Base-by-base conservation (phyloP, 2,888 invertebrate genomes). In the Epistrophe grossulariae region DNA sequence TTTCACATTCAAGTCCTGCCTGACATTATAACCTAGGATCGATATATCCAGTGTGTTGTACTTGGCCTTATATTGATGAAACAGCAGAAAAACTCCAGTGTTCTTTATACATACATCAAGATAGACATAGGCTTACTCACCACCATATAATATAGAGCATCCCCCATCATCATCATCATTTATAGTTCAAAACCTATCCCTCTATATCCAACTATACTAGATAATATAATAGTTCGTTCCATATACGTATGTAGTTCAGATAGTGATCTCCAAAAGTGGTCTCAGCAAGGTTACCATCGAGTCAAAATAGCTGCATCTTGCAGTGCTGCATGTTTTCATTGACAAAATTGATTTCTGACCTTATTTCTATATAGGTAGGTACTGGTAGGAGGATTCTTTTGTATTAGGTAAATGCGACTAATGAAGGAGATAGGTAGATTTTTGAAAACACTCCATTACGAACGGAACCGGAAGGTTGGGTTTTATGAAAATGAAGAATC, bases 51-150 rank as follows among this genome's bases (percentile, higher is more conserved):
- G 62, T 72, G 55, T 83, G 72, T 79, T 62, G 82, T 83, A 70
- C 87, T 79, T 87, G 83, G 74, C 71, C 79, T 79, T 83, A 83
- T 71, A 83, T 71, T 87, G 87, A 87, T 87, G 87, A 83, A 83
- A 79, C 68, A 79, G 83, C 87, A 87, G 70, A 87, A 87, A 84
- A 83, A 82, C 76, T 76, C 79, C 87, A 83, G 70, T 72, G 83
- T 78, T 28, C 85, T 82, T 76, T 62, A n/a, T 24, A 24, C 3
- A 79, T 38, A 82, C 48, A 31, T 72, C 50, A 79, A 71, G 64
- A n/a, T n/a, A 40, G 66, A 35, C 17, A 17, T 35, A 59, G 24
- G 3, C 24, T 2, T 17, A n/a, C 10, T n/a, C 10, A 15, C n/a
- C n/a, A 52, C 50, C 40, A 43, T 31, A 48, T 19, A n/a, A 24